Percentiles rank a stretch among this genome's conserved stretches.
phyloP scores from a whole-genome alignment of 2,888 invertebrate genomes.

The Magallana nippona region DNA sequence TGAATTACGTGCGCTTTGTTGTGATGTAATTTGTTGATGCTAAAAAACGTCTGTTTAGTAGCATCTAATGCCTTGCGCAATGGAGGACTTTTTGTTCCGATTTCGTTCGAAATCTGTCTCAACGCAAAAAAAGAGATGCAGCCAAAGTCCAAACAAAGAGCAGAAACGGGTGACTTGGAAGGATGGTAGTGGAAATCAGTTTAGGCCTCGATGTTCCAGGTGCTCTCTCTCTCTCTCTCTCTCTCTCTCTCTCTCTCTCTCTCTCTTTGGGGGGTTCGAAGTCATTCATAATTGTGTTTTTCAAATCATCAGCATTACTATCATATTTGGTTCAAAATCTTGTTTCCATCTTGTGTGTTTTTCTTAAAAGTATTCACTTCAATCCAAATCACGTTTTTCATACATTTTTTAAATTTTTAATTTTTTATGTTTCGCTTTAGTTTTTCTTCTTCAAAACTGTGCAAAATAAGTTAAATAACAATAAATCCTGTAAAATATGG shows the following conservation, averaged over 20 bases:
- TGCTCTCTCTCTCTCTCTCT: slow-evolving; percentile 40
- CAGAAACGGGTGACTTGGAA: slow-evolving; percentile 35
- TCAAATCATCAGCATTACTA: no score
- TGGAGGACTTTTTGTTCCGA: slow-evolving; percentile 41
- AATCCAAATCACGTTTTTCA: background rate
- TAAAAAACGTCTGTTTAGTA: background rate
- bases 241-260: slow-evolving; percentile 9
- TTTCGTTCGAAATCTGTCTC: slow-evolving; percentile 47
- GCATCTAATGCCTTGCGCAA: slow-evolving; percentile 14
- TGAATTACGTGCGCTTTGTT: background rate
- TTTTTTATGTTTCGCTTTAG: background rate
- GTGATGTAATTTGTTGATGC: background rate
- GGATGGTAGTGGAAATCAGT: slow-evolving; percentile 11
- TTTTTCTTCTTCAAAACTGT: background rate
- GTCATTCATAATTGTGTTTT: background rate
- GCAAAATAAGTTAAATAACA: background rate
- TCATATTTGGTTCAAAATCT: background rate
- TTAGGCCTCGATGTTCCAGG: slow-evolving; percentile 45
- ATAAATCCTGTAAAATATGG: background rate
- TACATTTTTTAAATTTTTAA: background rate
- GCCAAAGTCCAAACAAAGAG: slow-evolving; percentile 34
- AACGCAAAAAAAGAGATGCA: background rate
- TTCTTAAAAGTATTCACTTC: no score
- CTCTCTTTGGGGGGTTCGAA: slow-evolving; percentile 7
- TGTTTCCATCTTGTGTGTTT: background rate